Evolutionary conservation across 2,888 invertebrate genomes (phyloP).

Genomic region (Zeuzera pyrina): DNA sequence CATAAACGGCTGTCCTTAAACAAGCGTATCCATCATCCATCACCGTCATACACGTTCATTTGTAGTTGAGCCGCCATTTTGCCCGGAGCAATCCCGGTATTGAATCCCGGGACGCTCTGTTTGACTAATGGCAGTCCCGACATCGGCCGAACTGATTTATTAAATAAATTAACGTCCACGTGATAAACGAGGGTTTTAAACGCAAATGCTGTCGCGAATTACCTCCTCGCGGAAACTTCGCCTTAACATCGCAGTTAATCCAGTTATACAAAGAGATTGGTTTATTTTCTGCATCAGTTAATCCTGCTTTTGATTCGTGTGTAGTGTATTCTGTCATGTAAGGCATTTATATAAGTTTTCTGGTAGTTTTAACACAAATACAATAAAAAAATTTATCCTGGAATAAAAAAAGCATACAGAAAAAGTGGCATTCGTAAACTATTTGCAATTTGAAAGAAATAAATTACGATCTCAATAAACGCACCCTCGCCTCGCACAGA

Average conservation of each 20-base stretch:
- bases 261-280: slow-evolving; percentile 11
- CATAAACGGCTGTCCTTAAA: not conserved
- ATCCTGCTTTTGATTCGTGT: not conserved
- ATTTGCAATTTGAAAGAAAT: slow-evolving; percentile 20
- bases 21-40: slow-evolving; percentile 36
- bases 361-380: not conserved
- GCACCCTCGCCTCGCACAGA: slow-evolving; percentile 33
- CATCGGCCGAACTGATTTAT: slow-evolving; percentile 50
- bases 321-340: not conserved
- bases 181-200: slow-evolving; percentile 50
- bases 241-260: slow-evolving; percentile 15
- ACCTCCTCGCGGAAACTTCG: slow-evolving; percentile 19
- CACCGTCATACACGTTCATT: slow-evolving; percentile 55
- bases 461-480: slow-evolving; percentile 38
- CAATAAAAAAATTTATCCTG: not conserved
- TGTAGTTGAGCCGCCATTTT: slow-evolving; percentile 32
- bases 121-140: slow-evolving; percentile 49
- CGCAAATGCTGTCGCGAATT: slow-evolving; percentile 35
- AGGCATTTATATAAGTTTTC: not conserved
- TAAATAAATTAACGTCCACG: slow-evolving; percentile 56
- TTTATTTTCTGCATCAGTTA: not conserved
- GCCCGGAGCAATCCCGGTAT: slow-evolving; percentile 37
- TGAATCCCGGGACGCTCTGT: slow-evolving; percentile 27
- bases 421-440: not conserved
- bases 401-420: too few relatives aligned